phyloP scores from a whole-genome alignment of 23 tunicate species.

The Ciona savignyi region DNA sequence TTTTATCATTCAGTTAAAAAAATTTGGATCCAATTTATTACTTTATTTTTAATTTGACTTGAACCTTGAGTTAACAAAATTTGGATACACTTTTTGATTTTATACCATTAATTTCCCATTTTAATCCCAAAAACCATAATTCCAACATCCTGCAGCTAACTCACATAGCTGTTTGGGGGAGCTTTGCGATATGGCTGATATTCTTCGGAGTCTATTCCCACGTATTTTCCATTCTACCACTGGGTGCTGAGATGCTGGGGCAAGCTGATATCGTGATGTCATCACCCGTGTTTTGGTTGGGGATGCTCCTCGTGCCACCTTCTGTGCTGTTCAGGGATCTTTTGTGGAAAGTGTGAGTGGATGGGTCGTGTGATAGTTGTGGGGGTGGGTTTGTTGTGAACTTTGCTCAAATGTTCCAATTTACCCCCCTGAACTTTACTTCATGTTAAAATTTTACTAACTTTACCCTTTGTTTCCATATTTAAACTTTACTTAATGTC shows the following conservation, averaged over 20 bases:
- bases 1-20: no score
- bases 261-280: slow-evolving; percentile 59
- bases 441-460: no score
- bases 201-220: slow-evolving; percentile 65
- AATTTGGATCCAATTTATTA: no score
- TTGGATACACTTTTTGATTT: no score
- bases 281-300: slow-evolving; percentile 77
- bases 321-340: slow-evolving; percentile 65
- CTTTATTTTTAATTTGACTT: no score
- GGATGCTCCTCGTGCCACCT: slow-evolving; percentile 57
- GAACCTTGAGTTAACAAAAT: no score
- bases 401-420: no score
- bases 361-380: no score
- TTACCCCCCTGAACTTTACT: no score
- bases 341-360: slow-evolving; percentile 94
- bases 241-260: slow-evolving; percentile 87
- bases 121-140: neutral
- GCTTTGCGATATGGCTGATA: slow-evolving; percentile 61
- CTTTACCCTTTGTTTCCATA: no score
- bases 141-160: slow-evolving; percentile 48
- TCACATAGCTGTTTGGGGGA: slow-evolving; percentile 92
- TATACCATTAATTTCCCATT: neutral
- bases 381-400: no score
- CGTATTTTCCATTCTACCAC: slow-evolving; percentile 70
- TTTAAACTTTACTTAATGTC: no score